Evolutionary conservation across 2,113 vertebrate genomes (phyloP).

Genomic region (Strix uralensis): DNA sequence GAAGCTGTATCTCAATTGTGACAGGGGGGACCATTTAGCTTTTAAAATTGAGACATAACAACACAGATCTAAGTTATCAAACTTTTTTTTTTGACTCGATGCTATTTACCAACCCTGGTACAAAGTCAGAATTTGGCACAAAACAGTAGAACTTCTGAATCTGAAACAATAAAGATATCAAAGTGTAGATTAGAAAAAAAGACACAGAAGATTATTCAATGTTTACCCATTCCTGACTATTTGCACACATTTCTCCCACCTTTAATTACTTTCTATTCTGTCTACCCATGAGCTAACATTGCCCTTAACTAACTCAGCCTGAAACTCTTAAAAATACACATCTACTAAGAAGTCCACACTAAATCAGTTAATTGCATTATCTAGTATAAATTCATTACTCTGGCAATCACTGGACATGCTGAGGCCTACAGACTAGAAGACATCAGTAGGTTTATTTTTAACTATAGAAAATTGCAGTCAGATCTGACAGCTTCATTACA

Average conservation of each 20-base stretch:
- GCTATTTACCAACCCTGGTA: neutral
- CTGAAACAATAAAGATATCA: neutral
- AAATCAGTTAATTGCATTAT: constrained; percentile 49
- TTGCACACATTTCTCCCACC: neutral
- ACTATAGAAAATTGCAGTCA: neutral
- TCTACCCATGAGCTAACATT: neutral
- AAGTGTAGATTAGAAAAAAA: neutral
- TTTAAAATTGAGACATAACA: neutral
- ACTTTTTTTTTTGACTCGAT: neutral
- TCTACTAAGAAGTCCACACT: neutral
- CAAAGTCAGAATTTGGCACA: neutral
- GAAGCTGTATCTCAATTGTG: neutral
- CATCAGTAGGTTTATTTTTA: neutral
- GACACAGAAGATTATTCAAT: neutral
- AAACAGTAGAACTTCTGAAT: neutral
- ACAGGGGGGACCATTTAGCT: neutral
- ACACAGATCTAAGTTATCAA: neutral
- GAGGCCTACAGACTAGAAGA: neutral
- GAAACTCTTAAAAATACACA: neutral
- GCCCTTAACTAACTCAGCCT: constrained; percentile 39
- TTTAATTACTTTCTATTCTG: constrained; percentile 1
- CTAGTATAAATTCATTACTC: constrained; percentile 21
- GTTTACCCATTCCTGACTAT: neutral
- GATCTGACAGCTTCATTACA: neutral
- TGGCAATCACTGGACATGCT: neutral